Evolutionary conservation across 2,113 vertebrate genomes (phyloP).

Genomic region (Oncorhynchus gorbuscha): DNA sequence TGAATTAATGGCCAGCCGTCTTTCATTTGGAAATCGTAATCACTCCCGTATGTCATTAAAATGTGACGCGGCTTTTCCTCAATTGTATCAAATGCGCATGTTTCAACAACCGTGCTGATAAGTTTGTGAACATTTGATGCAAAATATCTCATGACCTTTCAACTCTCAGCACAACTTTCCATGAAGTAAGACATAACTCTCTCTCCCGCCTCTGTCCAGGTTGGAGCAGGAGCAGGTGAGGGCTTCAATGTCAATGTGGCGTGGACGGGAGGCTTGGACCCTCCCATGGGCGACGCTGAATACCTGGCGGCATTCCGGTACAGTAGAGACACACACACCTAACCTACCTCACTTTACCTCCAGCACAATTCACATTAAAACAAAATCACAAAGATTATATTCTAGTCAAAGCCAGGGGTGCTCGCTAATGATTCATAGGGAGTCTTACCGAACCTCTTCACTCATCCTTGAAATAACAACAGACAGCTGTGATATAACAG

Average conservation of each 20-base stretch:
- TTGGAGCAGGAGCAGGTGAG: slow-evolving; percentile 80
- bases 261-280: slow-evolving; percentile 86
- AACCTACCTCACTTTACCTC: not conserved
- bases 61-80: slow-evolving; percentile 39
- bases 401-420: not conserved
- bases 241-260: slow-evolving; percentile 92
- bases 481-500: no score
- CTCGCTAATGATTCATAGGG: not conserved
- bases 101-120: slow-evolving; percentile 44
- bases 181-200: not conserved
- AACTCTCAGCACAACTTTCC: slow-evolving; percentile 26
- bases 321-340: not conserved
- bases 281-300: slow-evolving; percentile 92
- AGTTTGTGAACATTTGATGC: slow-evolving; percentile 12
- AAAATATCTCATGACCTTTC: slow-evolving; percentile 11
- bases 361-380: not conserved
- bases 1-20: slow-evolving; percentile 63
- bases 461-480: no score
- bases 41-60: slow-evolving; percentile 56
- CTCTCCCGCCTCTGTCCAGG: slow-evolving; percentile 67
- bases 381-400: not conserved
- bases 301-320: slow-evolving; percentile 96
- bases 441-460: no score
- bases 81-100: slow-evolving; percentile 44
- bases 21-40: slow-evolving; percentile 65